Percentiles rank a stretch among this genome's conserved stretches.
Conservation (phyloP, 2,888 invertebrate species). For the Microdon myrmicae region DNA sequence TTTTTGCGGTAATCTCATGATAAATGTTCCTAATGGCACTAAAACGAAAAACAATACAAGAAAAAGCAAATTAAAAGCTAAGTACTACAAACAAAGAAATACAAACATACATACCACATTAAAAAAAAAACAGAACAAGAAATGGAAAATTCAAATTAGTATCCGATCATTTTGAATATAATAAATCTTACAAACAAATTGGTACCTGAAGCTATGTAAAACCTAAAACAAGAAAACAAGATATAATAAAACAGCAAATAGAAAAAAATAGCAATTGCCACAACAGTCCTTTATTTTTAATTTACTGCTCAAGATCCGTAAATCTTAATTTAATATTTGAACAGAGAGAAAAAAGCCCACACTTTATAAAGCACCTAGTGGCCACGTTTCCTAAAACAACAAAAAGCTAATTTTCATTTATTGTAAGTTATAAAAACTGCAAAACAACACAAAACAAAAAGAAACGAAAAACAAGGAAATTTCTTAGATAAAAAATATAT, state of each 20-base stretch:
- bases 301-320: slow-evolving; percentile 10
- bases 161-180: slow-evolving; percentile 58
- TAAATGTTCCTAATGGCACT: slow-evolving; percentile 49
- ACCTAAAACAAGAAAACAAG: slow-evolving; percentile 15
- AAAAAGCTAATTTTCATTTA: slow-evolving; percentile 23
- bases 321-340: slow-evolving; percentile 53
- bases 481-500: slow-evolving; percentile 25
- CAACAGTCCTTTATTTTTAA: slow-evolving; percentile 17
- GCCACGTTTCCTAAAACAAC: slow-evolving; percentile 30
- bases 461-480: slow-evolving; percentile 38
- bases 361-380: slow-evolving; percentile 23
- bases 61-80: slow-evolving; percentile 16
- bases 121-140: slow-evolving; percentile 8
- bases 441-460: slow-evolving; percentile 46
- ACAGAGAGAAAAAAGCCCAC: slow-evolving; percentile 11
- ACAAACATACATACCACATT: neutral
- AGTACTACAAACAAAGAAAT: slow-evolving; percentile 11
- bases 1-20: slow-evolving; percentile 26
- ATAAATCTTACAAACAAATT: slow-evolving; percentile 52
- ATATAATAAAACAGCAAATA: slow-evolving; percentile 34
- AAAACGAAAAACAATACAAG: slow-evolving; percentile 42
- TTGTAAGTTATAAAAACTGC: slow-evolving; percentile 16
- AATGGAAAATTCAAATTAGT: slow-evolving; percentile 57
- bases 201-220: slow-evolving; percentile 49
- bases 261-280: slow-evolving; percentile 16